These are phyloP conservation scores for Cotesia congregata DNA, from an alignment of 2,888 invertebrate species.

Conservation along the genomic window DNA sequence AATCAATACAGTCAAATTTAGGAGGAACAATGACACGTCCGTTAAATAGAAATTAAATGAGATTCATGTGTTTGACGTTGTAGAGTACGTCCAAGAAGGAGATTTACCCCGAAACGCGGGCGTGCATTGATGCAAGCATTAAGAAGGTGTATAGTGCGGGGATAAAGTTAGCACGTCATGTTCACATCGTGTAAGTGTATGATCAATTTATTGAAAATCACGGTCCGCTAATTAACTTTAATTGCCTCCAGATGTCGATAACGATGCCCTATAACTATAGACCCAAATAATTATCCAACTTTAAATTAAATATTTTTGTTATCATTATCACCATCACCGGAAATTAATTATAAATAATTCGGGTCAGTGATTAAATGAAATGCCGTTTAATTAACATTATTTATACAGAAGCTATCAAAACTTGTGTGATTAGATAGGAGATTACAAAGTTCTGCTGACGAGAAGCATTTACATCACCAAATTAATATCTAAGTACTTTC, in stretches of 20 bases:
- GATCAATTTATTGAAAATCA: not conserved
- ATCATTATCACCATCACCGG: not conserved
- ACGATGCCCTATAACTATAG: not conserved
- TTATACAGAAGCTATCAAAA: not conserved
- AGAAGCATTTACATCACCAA: conserved; percentile 48
- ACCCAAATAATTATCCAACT: not conserved
- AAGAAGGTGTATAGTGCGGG: not conserved
- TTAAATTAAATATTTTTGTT: not conserved
- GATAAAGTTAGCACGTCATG: not conserved
- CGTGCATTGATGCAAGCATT: conserved; percentile 10
- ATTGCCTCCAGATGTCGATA: not conserved
- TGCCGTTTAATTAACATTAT: not conserved
- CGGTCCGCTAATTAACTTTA: not conserved
- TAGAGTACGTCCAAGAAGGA: not conserved
- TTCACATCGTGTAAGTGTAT: not conserved
- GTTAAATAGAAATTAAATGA: conserved; percentile 4
- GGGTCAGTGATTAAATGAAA: not conserved
- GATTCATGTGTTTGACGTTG: conserved; percentile 17
- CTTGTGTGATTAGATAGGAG: not conserved
- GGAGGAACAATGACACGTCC: not conserved
- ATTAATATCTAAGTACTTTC: conserved; percentile 39
- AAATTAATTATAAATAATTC: not conserved
- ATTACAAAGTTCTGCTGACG: conserved; percentile 2
- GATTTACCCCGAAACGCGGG: not conserved
- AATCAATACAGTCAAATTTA: not conserved